Percentiles rank a stretch among this genome's conserved stretches.
phyloP scores from a whole-genome alignment of 2,888 invertebrate genomes.

The Drosophila atroscutellata region DNA sequence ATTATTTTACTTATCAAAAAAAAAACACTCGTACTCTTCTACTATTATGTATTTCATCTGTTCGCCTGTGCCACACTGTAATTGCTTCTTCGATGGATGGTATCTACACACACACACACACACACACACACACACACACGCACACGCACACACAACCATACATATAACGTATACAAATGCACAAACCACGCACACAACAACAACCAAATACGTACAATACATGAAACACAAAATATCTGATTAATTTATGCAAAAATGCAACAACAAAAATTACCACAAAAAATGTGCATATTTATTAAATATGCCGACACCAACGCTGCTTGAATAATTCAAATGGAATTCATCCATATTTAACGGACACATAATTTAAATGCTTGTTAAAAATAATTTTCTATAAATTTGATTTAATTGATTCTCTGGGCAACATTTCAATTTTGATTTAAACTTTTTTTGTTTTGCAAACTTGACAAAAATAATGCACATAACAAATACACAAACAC shows the following conservation, averaged over 20 bases:
- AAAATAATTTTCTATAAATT: constrained; percentile 48
- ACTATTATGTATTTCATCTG: constrained; percentile 84
- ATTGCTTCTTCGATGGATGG: constrained; percentile 84
- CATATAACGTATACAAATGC: constrained; percentile 18
- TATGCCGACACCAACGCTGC: constrained; percentile 63
- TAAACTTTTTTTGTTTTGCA: constrained; percentile 10
- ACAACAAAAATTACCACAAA: constrained; percentile 27
- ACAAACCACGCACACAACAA: constrained; percentile 26
- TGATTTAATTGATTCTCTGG: constrained; percentile 36
- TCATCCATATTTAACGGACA: constrained; percentile 60
- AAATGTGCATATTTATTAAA: constrained; percentile 42
- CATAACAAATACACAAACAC: constrained; percentile 2
- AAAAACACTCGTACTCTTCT: constrained; percentile 75
- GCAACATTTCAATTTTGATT: constrained; percentile 26
- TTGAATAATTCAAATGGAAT: constrained; percentile 70
- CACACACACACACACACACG: constrained; percentile 40
- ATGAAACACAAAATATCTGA: constrained; percentile 18
- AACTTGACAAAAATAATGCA: constrained; percentile 37
- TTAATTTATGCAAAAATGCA: constrained; percentile 32
- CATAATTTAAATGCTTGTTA: constrained; percentile 68
- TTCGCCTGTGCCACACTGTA: constrained; percentile 83
- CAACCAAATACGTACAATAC: constrained; percentile 11
- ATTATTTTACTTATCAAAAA: constrained; percentile 65
- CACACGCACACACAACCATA: constrained; percentile 30
- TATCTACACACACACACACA: constrained; percentile 62